These are phyloP conservation scores for Dugesia japonica DNA, from an alignment of 2,888 invertebrate species.

Conservation along the genomic window DNA sequence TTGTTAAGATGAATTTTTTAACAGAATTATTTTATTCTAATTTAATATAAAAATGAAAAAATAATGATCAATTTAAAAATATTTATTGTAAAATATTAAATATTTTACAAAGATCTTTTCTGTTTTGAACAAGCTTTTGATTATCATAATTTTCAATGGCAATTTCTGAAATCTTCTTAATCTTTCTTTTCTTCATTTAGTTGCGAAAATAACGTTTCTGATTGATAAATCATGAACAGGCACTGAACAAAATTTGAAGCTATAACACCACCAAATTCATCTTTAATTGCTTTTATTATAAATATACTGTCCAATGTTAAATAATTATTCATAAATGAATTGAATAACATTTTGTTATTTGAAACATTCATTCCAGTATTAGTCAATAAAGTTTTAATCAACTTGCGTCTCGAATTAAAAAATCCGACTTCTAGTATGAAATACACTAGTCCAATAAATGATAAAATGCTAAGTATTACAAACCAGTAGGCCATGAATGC, in stretches of 20 bases:
- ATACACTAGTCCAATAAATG: neutral
- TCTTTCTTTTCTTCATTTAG: slow-evolving; percentile 30
- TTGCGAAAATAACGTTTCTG: too few relatives aligned
- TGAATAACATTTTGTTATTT: neutral
- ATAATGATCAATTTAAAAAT: neutral
- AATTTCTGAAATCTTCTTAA: too few relatives aligned
- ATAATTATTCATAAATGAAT: neutral
- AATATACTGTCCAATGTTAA: neutral
- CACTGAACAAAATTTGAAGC: neutral
- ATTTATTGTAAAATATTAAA: neutral
- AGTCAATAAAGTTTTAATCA: neutral
- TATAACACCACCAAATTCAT: neutral
- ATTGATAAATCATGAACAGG: neutral
- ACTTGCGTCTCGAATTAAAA: neutral
- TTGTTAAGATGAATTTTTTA: too few relatives aligned
- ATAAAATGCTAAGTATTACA: neutral
- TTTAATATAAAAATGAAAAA: neutral
- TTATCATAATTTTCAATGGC: neutral
- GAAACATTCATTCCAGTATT: neutral
- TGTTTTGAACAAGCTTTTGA: too few relatives aligned
- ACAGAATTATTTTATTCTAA: too few relatives aligned
- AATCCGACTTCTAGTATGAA: neutral
- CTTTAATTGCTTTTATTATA: neutral
- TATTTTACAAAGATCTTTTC: too few relatives aligned
- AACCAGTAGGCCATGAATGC: neutral